Conservation (phyloP, 2,113 vertebrate genomes). For the Loxodonta africana region DNA sequence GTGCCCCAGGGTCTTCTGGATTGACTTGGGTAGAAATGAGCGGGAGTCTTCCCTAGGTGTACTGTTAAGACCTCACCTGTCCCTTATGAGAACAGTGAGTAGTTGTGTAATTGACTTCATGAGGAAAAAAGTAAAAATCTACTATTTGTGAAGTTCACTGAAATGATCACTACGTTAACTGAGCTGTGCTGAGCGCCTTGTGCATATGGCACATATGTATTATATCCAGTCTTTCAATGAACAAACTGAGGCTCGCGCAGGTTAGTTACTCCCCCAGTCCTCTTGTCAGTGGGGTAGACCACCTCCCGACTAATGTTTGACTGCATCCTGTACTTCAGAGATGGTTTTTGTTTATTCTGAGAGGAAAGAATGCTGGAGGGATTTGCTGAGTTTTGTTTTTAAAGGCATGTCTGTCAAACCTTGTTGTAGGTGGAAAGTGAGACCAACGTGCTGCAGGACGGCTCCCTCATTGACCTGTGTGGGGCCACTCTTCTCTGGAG, state of each 20-base stretch:
- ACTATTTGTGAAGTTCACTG: neutral
- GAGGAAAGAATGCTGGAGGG: neutral
- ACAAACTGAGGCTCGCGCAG: neutral
- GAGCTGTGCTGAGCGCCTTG: neutral
- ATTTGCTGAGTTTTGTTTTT: neutral
- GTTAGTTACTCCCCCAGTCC: too few species aligned
- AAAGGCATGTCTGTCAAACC: neutral
- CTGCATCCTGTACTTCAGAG: neutral
- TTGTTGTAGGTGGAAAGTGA: constrained; percentile 95
- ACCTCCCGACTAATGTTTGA: neutral
- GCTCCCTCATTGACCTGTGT: constrained; percentile 97
- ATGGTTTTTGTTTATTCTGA: neutral
- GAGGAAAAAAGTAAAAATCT: neutral
- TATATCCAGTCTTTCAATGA: neutral
- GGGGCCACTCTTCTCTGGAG: constrained; percentile 98
- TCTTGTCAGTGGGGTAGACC: too few species aligned
- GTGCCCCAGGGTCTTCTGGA: neutral
- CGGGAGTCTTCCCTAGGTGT: accelerated
- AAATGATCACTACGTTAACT: neutral
- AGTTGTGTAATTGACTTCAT: neutral
- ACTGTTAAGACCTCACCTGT: too few species aligned
- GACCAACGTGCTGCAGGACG: constrained; percentile 96
- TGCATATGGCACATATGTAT: accelerated
- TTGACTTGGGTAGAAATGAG: neutral
- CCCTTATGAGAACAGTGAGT: neutral